Conservation (phyloP, 2,888 invertebrate genomes). For the Saturnia japonica region DNA sequence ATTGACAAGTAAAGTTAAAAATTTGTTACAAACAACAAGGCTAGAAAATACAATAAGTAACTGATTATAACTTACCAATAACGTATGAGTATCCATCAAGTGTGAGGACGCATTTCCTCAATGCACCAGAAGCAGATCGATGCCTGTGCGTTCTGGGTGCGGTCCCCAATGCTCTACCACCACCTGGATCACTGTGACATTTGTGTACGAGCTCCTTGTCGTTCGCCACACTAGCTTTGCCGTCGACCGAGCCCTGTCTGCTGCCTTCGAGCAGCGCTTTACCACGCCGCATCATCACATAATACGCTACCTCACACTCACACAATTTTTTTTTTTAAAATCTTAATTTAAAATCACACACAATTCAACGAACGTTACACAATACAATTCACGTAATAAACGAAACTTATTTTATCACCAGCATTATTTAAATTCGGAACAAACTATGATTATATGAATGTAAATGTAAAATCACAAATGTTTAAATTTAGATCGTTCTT, state of each 20-base stretch:
- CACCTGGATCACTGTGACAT: conserved; percentile 85
- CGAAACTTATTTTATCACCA: not conserved
- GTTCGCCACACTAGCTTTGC: conserved; percentile 58
- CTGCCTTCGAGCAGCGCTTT: conserved; percentile 75
- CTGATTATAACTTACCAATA: conserved; percentile 85
- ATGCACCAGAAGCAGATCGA: conserved; percentile 79
- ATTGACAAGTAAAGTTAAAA: too few relatives aligned
- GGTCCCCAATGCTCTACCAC: conserved; percentile 71
- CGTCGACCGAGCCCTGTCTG: conserved; percentile 76
- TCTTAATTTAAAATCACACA: conserved; percentile 21
- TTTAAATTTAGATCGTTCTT: not conserved
- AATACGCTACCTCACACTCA: conserved; percentile 65
- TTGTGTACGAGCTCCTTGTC: conserved; percentile 86
- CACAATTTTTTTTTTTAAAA: conserved; percentile 25
- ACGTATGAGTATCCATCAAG: conserved; percentile 94
- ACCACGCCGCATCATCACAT: conserved; percentile 77
- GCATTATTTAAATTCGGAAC: not conserved
- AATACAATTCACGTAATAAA: not conserved
- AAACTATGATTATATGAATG: not conserved
- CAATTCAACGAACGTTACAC: conserved; percentile 25
- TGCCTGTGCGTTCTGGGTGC: conserved; percentile 66
- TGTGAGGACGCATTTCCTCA: conserved; percentile 90
- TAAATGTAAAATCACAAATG: not conserved
- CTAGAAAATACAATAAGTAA: not conserved
- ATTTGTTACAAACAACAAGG: not conserved